Percentiles rank a stretch among this genome's conserved stretches.
Conservation (phyloP, 2,888 invertebrate genomes). For the Gari tellinella region DNA sequence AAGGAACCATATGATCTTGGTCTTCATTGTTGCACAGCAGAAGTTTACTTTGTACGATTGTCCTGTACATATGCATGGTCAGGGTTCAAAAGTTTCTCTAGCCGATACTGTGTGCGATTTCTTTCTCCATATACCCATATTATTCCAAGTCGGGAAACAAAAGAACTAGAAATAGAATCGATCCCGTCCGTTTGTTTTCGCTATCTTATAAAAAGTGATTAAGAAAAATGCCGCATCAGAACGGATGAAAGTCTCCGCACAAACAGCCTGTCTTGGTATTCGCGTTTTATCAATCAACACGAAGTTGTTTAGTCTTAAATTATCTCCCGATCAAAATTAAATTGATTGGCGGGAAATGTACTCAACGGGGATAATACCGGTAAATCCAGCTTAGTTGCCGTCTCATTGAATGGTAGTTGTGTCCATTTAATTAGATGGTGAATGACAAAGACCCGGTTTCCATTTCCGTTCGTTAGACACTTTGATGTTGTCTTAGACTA, state of each 20-base stretch:
- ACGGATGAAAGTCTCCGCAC: background rate
- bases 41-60: no score
- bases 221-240: conserved; percentile 6
- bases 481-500: conserved; percentile 40
- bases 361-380: conserved; percentile 58
- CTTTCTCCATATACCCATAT: no score
- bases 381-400: conserved; percentile 56
- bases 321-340: conserved; percentile 60
- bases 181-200: conserved; percentile 4
- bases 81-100: no score
- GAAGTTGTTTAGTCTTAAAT: conserved; percentile 53
- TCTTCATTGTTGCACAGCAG: no score
- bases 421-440: conserved; percentile 56
- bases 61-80: no score
- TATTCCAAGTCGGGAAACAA: no score
- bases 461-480: conserved; percentile 52
- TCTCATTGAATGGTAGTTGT: conserved; percentile 51
- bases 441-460: conserved; percentile 36
- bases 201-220: conserved; percentile 23
- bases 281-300: conserved; percentile 40
- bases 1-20: no score
- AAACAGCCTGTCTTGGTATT: conserved; percentile 21
- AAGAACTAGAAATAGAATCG: no score
- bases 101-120: no score
- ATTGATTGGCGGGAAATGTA: conserved; percentile 64